Conservation (phyloP, 2,113 vertebrate species). For the Natator depressus region DNA sequence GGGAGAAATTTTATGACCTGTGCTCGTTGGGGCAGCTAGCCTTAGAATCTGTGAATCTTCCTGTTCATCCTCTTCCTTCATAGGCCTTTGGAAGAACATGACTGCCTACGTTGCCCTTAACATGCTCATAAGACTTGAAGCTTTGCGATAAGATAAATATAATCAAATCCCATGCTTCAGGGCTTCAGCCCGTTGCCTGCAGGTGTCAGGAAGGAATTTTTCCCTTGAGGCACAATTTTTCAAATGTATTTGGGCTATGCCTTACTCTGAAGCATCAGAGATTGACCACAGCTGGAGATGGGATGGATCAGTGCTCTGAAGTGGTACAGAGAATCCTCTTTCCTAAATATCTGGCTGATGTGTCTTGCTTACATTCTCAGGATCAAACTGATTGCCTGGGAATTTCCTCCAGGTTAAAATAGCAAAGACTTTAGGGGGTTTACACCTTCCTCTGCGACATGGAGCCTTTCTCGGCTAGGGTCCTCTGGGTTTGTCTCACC, state of each 20-base stretch:
- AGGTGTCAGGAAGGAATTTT: neutral
- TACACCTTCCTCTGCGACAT: neutral
- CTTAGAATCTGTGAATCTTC: neutral
- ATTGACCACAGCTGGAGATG: neutral
- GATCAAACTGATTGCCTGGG: neutral
- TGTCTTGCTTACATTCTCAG: neutral
- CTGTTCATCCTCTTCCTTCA: neutral
- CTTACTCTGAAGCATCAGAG: neutral
- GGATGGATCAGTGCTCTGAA: neutral
- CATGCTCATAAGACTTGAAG: neutral
- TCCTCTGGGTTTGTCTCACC: neutral
- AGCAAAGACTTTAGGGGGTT: neutral
- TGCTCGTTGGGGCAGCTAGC: neutral
- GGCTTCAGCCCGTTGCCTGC: neutral
- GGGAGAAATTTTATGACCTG: neutral
- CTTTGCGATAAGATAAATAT: neutral
- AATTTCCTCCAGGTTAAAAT: neutral
- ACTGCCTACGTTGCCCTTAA: neutral
- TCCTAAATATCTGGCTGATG: neutral
- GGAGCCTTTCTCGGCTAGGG: neutral
- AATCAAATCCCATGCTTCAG: neutral
- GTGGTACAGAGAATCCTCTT: neutral
- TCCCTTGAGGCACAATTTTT: neutral
- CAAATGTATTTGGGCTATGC: neutral
- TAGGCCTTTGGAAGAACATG: neutral